Conservation (phyloP, 2,113 vertebrate genomes). For the Cercocebus atys region DNA sequence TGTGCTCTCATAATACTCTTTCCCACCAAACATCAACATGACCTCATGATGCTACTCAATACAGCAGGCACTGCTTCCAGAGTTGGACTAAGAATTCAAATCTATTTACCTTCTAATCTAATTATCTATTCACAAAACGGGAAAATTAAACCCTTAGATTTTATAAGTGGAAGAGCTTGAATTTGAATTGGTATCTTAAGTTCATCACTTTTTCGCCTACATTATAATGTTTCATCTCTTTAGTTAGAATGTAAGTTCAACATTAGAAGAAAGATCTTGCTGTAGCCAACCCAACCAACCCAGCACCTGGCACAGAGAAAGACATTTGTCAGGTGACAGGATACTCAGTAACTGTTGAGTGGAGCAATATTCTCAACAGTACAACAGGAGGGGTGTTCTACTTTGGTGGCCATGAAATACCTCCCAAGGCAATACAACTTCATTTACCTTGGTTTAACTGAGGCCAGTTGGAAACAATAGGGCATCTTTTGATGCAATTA, state of each 20-base stretch:
- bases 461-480: constrained; percentile 69
- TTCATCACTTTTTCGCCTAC: neutral
- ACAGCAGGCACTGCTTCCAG: neutral
- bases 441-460: constrained; percentile 59
- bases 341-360: neutral
- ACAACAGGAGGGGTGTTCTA: constrained; percentile 6
- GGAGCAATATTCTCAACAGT: neutral
- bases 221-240: constrained; percentile 1
- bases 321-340: neutral
- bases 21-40: neutral
- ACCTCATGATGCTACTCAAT: neutral
- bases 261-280: neutral
- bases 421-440: constrained; percentile 32
- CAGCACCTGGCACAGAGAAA: neutral
- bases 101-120: neutral
- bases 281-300: neutral
- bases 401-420: constrained; percentile 53
- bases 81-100: neutral
- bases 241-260: neutral
- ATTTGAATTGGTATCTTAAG: neutral
- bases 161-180: neutral
- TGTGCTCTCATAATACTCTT: neutral
- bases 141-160: neutral
- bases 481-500: constrained; percentile 63
- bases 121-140: neutral